Evolutionary conservation across 2,888 invertebrate species (phyloP), one percentile per base, ranked within the genome.

Genomic region (Platypus cylindrus): DNA sequence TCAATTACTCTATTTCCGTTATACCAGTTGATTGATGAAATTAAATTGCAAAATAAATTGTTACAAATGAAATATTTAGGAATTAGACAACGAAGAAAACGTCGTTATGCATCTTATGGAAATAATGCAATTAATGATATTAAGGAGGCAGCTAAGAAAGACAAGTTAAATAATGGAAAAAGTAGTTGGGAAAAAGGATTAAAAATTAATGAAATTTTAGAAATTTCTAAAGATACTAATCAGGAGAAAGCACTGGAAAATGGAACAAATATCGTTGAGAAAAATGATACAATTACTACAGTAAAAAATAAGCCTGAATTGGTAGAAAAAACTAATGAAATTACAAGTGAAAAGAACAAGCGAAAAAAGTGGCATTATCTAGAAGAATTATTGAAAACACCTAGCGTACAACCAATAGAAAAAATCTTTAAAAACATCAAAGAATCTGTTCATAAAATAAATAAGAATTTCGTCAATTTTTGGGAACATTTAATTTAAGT

Each of bases 11-110:
- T 27, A 8, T 14, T 27, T 4, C 36, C 40, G 7, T n/a, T 37
- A 7, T 40, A 34, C 14, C 31, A 29, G 22, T 36, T 30, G 36
- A 4, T 40, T n/a, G 18, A 36, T 9, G 27, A 31, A 13, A 29
- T 31, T 20, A 31, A 37, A 12, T 17, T 37, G 17, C 34, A 26
- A 14, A 37, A 40, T 17, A 14, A 11, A 1, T 11, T 37, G n/a
- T 3, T 29, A 16, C 30, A 34, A 31, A 17, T 14, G 9, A 18
- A 18, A 15, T 12, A 18, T 11, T 7, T 28, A 5, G 32, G 40
- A n/a, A 5, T 28, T 5, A 32, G 32, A 27, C 27, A 29, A 30
- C 18, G 23, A 17, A n/a, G 36, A n/a, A n/a, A n/a, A n/a, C n/a
- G n/a, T n/a, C n/a, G n/a, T n/a, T n/a, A n/a, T n/a, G n/a, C n/a